Conservation (phyloP, 1,140 invertebrate genomes). For the Drosophila tropicalis region DNA sequence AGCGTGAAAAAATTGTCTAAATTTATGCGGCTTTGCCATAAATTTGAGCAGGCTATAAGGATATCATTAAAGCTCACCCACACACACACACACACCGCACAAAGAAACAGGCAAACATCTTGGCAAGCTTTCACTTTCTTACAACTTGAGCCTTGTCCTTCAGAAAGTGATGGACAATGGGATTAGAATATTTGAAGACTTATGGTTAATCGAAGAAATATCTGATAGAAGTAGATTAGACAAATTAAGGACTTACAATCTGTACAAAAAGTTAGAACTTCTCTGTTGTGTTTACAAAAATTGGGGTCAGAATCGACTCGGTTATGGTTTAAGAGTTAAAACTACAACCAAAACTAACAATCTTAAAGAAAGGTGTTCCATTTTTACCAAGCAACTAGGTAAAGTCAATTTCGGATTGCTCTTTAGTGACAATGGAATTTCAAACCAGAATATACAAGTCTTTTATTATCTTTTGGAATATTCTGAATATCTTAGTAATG, state of each 20-base stretch:
- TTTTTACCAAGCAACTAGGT: too few relatives aligned
- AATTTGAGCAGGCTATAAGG: constrained; percentile 77
- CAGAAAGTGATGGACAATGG: constrained; percentile 46
- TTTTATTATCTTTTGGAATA: too few relatives aligned
- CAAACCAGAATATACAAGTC: too few relatives aligned
- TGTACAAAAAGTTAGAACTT: too few relatives aligned
- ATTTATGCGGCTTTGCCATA: constrained; percentile 80
- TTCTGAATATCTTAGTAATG: too few relatives aligned
- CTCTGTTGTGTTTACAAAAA: too few relatives aligned
- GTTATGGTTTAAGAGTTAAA: too few relatives aligned
- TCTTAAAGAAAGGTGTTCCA: too few relatives aligned
- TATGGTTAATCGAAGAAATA: background rate
- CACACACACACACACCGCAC: constrained; percentile 38
- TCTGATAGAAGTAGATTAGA: background rate
- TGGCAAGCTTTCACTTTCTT: constrained; percentile 76
- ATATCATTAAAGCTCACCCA: constrained; percentile 78
- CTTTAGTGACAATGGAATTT: too few relatives aligned
- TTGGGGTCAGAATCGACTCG: too few relatives aligned
- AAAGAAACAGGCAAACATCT: constrained; percentile 39
- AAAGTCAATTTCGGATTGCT: too few relatives aligned
- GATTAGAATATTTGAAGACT: constrained; percentile 1
- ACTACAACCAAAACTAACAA: too few relatives aligned
- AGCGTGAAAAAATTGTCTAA: constrained; percentile 76
- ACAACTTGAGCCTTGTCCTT: constrained; percentile 61
- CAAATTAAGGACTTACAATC: background rate